Evolutionary conservation across 2,113 vertebrate genomes (phyloP), one percentile per base, ranked within the genome.

Genomic region (Hippopotamus amphibius): DNA sequence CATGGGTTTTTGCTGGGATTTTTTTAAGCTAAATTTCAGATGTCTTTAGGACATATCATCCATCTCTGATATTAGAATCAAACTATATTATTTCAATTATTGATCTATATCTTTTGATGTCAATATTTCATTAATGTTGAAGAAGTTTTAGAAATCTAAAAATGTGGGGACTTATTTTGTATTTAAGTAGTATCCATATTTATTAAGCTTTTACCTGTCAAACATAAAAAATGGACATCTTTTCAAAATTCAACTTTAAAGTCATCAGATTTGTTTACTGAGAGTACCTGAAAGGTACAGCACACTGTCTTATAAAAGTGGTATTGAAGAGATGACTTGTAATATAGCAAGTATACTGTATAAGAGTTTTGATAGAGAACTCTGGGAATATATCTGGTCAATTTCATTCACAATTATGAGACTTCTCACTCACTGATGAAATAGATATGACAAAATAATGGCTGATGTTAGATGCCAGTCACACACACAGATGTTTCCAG

Each of bases 321-420:
- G 2, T 14, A 61, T 77, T 87, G 61, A 93, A 92, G n/a, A 85
- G 53, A 91, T 87, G 30, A 88, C 41, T 97, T 93, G 12, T 87
- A 50, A 92, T 81, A 94, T 95, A 88, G n/a, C 50, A 53, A 85
- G n/a, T 55, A 66, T 46, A 48, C 88, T 88, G 4, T 74, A 26
- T 48, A 90, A 96, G 33, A 85, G 61, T 94, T 93, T 90, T 66
- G 74, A 50, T 66, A 88, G 61, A 88, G 37, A 84, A 43, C 6
- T 6, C 33, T 87, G 50, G 13, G 57, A 79, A 83, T 48, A 82
- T 19, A 12, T 84, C 57, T 61, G 69, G 46, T 92, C 74, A 24
- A 26, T 82, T 90, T 85, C 14, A 66, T 57, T 95, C 37, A 95
- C 37, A 65, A 93, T 88, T 81, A 76, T 61, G 93, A 90, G 84